Evolutionary conservation across 1,140 invertebrate genomes (phyloP).

Genomic region (Drosophila mauritiana): DNA sequence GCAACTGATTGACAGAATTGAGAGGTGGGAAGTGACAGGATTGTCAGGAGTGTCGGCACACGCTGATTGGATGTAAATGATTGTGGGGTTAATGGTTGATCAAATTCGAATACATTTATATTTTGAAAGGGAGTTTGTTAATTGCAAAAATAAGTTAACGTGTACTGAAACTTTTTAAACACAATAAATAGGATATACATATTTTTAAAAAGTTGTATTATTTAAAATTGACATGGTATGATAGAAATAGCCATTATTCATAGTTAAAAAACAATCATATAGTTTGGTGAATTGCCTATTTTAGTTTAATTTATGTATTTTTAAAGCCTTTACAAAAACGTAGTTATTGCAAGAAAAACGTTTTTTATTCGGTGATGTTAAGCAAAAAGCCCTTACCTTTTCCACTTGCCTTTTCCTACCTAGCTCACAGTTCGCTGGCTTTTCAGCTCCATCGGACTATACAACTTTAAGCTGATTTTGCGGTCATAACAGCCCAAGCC

Average conservation of each 20-base stretch:
- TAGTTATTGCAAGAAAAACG: too few species aligned
- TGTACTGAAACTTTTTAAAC: neutral
- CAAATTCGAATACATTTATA: neutral
- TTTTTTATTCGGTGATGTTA: neutral
- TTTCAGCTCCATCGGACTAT: slow-evolving; percentile 30
- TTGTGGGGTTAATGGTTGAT: slow-evolving; percentile 6
- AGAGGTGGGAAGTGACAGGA: slow-evolving; percentile 21
- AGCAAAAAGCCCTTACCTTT: neutral
- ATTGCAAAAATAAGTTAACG: too few species aligned
- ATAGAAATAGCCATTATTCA: neutral
- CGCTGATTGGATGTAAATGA: slow-evolving; percentile 34
- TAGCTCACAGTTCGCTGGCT: slow-evolving; percentile 21
- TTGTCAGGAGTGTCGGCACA: slow-evolving; percentile 15
- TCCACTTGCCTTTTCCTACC: slow-evolving; percentile 1
- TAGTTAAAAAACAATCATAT: too few species aligned
- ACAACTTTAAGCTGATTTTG: slow-evolving; percentile 54
- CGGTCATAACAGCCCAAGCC: slow-evolving; percentile 39
- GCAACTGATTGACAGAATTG: slow-evolving; percentile 51
- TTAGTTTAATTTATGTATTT: neutral
- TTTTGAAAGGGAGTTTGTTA: neutral
- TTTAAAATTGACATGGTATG: too few species aligned
- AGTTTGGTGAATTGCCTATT: too few species aligned
- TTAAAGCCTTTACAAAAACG: neutral
- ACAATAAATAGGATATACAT: too few species aligned
- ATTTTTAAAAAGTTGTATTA: too few species aligned